Conservation (phyloP, 2,888 invertebrate genomes). For the Acrobasis suavella region DNA sequence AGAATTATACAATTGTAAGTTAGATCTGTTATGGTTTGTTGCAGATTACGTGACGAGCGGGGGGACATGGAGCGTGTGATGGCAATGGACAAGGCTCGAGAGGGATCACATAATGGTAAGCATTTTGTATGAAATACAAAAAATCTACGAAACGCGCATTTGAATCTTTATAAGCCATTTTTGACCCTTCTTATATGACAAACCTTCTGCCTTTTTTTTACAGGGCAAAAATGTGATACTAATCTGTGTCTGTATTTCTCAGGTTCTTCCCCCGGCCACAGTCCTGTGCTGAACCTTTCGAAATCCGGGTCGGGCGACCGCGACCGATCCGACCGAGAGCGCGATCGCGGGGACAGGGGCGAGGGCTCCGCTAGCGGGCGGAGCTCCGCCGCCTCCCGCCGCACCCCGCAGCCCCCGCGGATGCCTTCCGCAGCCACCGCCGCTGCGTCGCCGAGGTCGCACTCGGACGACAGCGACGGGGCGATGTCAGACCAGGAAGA, state of each 20-base stretch:
- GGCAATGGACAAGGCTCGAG: constrained; percentile 92
- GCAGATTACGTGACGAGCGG: constrained; percentile 93
- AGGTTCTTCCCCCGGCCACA: constrained; percentile 94
- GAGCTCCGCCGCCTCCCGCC: constrained; percentile 83
- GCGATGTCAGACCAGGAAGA: constrained; percentile 94
- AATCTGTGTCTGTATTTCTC: constrained; percentile 31
- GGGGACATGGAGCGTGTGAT: constrained; percentile 92
- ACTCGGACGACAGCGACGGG: constrained; percentile 91
- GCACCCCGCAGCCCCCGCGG: constrained; percentile 82
- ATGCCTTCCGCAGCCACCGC: constrained; percentile 81
- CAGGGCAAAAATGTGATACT: no score
- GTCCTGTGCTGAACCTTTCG: constrained; percentile 95
- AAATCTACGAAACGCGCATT: no score
- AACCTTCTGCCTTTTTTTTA: no score
- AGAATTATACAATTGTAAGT: constrained; percentile 11
- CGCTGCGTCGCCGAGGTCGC: constrained; percentile 86
- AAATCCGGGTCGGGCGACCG: constrained; percentile 93
- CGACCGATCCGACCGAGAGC: constrained; percentile 82
- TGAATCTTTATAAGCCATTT: no score
- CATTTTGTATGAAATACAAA: no score
- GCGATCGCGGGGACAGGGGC: constrained; percentile 79
- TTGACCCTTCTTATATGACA: no score
- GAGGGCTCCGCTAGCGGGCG: constrained; percentile 78
- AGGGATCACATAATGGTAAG: constrained; percentile 94
- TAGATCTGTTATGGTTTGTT: constrained; percentile 65